Percentiles rank a stretch among this genome's conserved stretches.
phyloP scores from a whole-genome alignment of 2,113 vertebrate genomes.

The Scalopus aquaticus region DNA sequence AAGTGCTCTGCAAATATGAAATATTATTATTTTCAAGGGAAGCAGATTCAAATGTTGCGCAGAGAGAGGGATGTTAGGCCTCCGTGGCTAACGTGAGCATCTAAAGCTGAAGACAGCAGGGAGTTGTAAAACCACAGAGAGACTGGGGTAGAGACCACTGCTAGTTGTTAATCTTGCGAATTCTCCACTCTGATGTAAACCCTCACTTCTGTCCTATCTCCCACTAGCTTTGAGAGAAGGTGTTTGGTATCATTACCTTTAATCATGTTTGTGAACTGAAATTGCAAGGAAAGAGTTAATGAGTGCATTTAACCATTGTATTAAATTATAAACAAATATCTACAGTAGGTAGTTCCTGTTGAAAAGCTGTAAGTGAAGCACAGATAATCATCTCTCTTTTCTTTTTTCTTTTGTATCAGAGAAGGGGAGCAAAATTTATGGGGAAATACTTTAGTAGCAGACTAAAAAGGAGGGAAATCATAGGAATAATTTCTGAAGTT shows the following conservation, averaged over 20 bases:
- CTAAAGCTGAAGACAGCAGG: neutral
- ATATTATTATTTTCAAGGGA: slow-evolving; percentile 29
- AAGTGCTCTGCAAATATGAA: neutral
- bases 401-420: slow-evolving; percentile 21
- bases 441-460: neutral
- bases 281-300: neutral
- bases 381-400: slow-evolving; percentile 1
- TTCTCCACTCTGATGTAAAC: neutral
- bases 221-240: neutral
- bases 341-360: neutral
- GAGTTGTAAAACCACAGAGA: neutral
- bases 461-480: neutral
- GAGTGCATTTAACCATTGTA: neutral
- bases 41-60: neutral
- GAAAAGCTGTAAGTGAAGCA: neutral
- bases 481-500: slow-evolving; percentile 28
- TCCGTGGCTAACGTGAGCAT: neutral
- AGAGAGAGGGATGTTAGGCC: neutral
- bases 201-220: neutral
- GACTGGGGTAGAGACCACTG: neutral
- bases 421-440: neutral
- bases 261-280: slow-evolving; percentile 11
- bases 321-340: slow-evolving; percentile 15
- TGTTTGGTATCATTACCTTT: neutral
- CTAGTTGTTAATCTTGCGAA: neutral